A percentile compares a stretch with the other conserved stretches of the same genome.
Evolutionary conservation across 1,140 invertebrate species (phyloP).

Genomic region (Eurosta solidaginis): DNA sequence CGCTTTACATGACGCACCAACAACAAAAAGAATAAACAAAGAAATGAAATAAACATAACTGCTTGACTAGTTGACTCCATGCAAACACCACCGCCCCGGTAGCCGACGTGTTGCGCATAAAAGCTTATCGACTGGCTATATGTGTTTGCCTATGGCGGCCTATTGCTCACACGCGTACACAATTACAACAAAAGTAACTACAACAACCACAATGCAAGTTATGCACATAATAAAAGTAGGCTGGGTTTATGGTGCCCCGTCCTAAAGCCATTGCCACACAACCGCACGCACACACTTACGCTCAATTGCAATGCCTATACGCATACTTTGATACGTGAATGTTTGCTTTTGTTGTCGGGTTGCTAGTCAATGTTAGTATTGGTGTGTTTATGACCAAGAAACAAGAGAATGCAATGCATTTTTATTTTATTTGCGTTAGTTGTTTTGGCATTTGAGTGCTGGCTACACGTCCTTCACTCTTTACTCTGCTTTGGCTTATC

Average conservation of each 20-base stretch:
- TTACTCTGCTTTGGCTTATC: not conserved
- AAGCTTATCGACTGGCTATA: not conserved
- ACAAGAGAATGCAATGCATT: constrained; percentile 19
- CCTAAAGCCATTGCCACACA: not conserved
- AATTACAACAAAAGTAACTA: constrained; percentile 2
- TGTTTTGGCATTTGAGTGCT: not conserved
- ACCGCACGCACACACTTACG: not conserved
- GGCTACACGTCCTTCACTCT: not conserved
- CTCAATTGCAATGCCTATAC: not conserved
- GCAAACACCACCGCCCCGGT: too few species aligned
- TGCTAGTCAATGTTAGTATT: not conserved
- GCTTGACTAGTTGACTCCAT: too few species aligned
- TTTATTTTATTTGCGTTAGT: not conserved
- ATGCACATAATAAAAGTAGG: constrained; percentile 32
- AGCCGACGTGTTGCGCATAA: too few species aligned
- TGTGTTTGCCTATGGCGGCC: not conserved
- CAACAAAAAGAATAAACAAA: not conserved
- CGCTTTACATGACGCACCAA: constrained; percentile 2
- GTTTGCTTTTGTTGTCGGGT: constrained; percentile 20
- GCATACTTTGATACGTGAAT: not conserved
- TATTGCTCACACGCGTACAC: constrained; percentile 9
- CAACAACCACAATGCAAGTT: not conserved
- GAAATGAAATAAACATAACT: not conserved
- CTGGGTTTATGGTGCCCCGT: constrained; percentile 32
- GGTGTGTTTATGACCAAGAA: constrained; percentile 2